Evolutionary conservation across 2,888 invertebrate genomes (phyloP), one percentile per base, ranked within the genome.

Genomic region (Zele albiditarsus): DNA sequence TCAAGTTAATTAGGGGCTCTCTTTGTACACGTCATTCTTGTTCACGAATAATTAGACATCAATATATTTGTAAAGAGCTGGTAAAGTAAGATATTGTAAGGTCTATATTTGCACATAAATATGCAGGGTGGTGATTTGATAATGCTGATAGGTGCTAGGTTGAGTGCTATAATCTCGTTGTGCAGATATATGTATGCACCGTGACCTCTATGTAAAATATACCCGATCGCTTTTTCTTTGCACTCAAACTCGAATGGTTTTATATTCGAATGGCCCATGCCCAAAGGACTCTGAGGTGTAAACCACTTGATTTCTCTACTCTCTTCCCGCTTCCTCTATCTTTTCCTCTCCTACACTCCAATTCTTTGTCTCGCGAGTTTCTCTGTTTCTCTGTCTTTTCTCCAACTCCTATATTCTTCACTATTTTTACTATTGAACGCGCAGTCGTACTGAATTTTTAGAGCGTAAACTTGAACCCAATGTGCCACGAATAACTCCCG

Each of bases 381-480:
- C n/a, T 42, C 12, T 42, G 8, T 28, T 42, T 14, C 27, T 49
- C 42, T 27, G 14, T 23, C 27, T 16, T 31, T 53, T 16, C 10
- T 5, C 10, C 5, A 10, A 3, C 12, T 28, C 8, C 3, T 60
- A 60, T 27, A 25, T 5, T 25, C 27, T 27, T 4, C 16, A 28
- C 25, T 27, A 28, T 68, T 53, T 53, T 23, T 57, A 38, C 20
- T 49, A 28, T 33, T 31, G 38, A 8, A 65, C 20, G 57, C 6
- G 53, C 53, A 27, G 57, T 42, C n/a, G 72, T 33, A 57, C 60
- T 58, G 67, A 73, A 67, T 73, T 73, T 73, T 73, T 73, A 67
- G 73, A 73, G 73, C 73, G 73, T 67, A 58, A 73, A 72, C 65
- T 66, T n/a, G 66, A 72, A 66, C 27, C 25, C 60, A 60, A 28